Evolutionary conservation across 2,888 invertebrate species (phyloP), one percentile per base, ranked within the genome.

Genomic region (Chymomyza amoena): DNA sequence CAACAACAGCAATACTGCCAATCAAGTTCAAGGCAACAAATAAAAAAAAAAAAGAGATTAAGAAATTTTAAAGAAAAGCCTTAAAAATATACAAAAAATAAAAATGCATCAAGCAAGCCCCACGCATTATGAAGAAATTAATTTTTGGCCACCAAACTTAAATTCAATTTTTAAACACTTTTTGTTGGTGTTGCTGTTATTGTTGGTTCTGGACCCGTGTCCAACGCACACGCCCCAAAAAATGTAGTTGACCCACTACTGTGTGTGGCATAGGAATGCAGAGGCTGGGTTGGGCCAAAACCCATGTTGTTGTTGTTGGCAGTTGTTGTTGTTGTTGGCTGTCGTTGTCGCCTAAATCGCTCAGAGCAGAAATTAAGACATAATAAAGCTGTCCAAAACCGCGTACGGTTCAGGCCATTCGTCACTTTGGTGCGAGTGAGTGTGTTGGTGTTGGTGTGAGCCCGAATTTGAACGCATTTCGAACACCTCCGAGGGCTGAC

Each of bases 61-160:
- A 88, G 84, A 88, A 84, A 84, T 83, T 83, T 83, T 70, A 71
- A 61, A 73, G 7, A 16, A 67, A 61, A 28, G 13, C 13, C 2
- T 3, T 4, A 13, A 7, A 36, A 57, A 57, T 10, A 71, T 13
- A 15, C 25, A 25, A 32, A 18, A 54, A 64, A 72, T 36, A 39
- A 62, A 59, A 52, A 10, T 20, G 25, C 45, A 32, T 66, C 60
- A 69, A 78, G 77, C 60, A 69, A 78, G 77, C 87, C 89, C 87
- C 89, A 89, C 90, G 88, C 88, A 87, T 78, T 80, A 77, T 75
- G 68, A 75, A 80, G 77, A 88, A 79, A 89, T 87, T 84, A 88
- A 88, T 81, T 81, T 77, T 77, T 72, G 63, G 68, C 61, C 64
- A 74, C 64, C 65, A 69, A 73, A 84, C 84, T 87, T 84, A 75